These are phyloP conservation scores for Todiramphus chloris DNA, from an alignment of 2,113 vertebrate species.

Conservation along the genomic window DNA sequence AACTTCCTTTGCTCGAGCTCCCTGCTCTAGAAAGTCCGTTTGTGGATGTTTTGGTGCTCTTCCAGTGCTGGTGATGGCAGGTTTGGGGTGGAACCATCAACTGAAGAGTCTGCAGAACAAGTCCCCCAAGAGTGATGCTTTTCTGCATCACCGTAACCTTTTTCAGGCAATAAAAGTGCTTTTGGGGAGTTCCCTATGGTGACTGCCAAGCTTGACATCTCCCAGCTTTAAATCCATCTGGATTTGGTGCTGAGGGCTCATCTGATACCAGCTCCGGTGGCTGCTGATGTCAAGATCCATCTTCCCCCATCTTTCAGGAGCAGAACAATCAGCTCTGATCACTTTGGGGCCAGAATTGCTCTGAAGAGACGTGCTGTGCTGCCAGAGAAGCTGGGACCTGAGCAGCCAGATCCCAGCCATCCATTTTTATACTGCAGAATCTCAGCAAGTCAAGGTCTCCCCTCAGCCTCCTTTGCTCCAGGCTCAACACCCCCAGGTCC, in stretches of 20 bases:
- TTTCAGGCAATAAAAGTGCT: neutral
- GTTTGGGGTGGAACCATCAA: neutral
- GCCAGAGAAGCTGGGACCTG: neutral
- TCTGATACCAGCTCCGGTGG: neutral
- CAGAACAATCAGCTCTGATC: rapidly evolving
- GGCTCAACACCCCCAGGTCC: too few species aligned
- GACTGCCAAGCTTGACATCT: neutral
- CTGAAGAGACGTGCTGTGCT: neutral
- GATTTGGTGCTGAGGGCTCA: neutral
- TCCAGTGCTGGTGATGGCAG: neutral
- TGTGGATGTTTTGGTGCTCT: neutral
- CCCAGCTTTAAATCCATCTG: neutral
- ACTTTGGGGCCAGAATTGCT: neutral
- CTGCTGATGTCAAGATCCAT: neutral
- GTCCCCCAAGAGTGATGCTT: neutral
- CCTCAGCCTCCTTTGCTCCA: too few species aligned
- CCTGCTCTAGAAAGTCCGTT: neutral
- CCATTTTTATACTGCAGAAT: too few species aligned
- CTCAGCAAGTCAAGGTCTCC: too few species aligned
- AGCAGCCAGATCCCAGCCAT: neutral
- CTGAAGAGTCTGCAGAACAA: neutral
- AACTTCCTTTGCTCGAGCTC: neutral
- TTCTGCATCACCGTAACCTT: neutral
- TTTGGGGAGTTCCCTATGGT: neutral
- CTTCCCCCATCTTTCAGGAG: neutral